Conservation (phyloP, 2,888 invertebrate species). For the Scaptomyza parva region DNA sequence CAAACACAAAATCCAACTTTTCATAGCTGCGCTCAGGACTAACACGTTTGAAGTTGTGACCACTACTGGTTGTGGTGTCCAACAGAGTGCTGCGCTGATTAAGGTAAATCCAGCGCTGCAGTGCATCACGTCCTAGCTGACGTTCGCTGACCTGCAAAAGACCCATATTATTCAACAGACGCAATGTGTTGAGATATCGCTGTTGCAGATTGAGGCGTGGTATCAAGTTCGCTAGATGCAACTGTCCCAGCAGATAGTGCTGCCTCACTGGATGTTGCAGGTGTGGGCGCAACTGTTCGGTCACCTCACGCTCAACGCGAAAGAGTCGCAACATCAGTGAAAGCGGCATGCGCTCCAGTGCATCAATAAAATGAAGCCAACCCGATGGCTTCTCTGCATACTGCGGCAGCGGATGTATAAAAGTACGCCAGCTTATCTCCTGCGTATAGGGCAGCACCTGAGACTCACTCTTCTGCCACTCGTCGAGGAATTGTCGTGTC, state of each 20-base stretch:
- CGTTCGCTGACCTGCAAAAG: conserved; percentile 89
- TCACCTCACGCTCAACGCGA: conserved; percentile 85
- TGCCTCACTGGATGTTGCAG: conserved; percentile 89
- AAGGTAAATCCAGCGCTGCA: conserved; percentile 90
- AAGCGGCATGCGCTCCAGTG: conserved; percentile 89
- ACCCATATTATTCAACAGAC: conserved; percentile 88
- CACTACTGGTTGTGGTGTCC: conserved; percentile 89
- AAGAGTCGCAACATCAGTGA: conserved; percentile 89
- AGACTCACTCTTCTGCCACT: conserved; percentile 85
- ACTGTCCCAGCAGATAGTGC: conserved; percentile 87
- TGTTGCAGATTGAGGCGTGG: conserved; percentile 69
- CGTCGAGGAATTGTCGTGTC: conserved; percentile 83
- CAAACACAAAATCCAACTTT: conserved; percentile 86
- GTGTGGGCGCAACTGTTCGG: conserved; percentile 86
- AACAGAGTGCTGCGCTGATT: conserved; percentile 87
- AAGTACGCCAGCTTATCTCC: conserved; percentile 89
- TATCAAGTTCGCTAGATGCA: conserved; percentile 82
- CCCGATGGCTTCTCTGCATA: conserved; percentile 87
- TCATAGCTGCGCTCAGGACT: conserved; percentile 87
- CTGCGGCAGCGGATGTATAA: conserved; percentile 88
- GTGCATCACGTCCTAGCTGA: conserved; percentile 86
- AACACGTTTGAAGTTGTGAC: conserved; percentile 87
- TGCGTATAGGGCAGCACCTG: conserved; percentile 81
- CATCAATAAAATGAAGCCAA: conserved; percentile 90
- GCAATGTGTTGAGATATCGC: conserved; percentile 84